These are phyloP conservation scores for Triplophysa siluroides DNA, from an alignment of 2,113 vertebrate species.

Conservation along the genomic window DNA sequence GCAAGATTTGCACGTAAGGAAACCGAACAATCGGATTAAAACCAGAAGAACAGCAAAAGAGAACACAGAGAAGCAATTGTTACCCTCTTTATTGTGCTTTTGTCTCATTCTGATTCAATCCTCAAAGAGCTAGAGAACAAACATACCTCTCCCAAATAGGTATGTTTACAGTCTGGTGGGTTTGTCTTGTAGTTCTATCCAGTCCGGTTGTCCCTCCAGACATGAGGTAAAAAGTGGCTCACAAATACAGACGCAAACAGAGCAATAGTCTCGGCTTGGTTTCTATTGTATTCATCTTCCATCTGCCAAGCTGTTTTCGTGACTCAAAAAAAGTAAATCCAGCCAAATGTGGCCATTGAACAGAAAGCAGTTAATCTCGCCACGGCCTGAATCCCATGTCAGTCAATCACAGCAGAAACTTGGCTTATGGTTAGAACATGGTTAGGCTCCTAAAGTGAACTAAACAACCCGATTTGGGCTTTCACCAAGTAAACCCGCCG, in stretches of 20 bases:
- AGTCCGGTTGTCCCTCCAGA: not conserved
- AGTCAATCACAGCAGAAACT: not conserved
- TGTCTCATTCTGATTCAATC: not conserved
- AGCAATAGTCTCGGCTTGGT: not conserved
- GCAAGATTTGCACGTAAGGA: not conserved
- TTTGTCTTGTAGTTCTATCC: not conserved
- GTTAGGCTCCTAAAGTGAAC: not conserved
- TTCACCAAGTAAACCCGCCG: slow-evolving; percentile 30
- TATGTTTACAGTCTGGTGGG: not conserved
- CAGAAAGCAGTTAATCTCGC: not conserved
- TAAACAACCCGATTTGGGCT: slow-evolving; percentile 11
- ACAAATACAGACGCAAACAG: not conserved
- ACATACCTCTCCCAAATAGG: slow-evolving; percentile 6
- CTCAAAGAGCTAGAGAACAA: slow-evolving; percentile 4
- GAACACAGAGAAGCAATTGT: not conserved
- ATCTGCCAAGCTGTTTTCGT: not conserved
- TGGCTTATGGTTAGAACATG: not conserved
- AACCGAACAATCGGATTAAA: not conserved
- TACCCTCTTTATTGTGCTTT: not conserved
- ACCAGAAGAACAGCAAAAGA: not conserved
- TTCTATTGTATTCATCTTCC: not conserved
- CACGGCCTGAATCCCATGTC: not conserved
- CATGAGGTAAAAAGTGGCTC: not conserved
- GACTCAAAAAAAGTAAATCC: not conserved
- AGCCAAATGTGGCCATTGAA: not conserved